Evolutionary conservation across 2,888 invertebrate species (phyloP), one percentile per base, ranked within the genome.

Genomic region (Odontothrips loti): DNA sequence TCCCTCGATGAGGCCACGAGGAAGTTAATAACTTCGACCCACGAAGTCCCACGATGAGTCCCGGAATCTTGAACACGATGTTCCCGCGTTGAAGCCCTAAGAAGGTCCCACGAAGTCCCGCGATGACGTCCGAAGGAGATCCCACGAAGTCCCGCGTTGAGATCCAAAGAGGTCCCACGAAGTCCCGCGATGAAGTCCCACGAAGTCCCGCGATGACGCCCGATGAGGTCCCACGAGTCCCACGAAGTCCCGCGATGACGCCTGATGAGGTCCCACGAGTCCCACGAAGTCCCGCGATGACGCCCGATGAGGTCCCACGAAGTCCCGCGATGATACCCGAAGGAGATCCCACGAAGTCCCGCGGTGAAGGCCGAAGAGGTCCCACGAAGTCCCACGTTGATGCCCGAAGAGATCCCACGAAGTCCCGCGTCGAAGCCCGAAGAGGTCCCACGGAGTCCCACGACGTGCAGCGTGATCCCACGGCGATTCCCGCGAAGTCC

Each of bases 221-320:
- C 23, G n/a, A 68, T 2, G 68, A n/a, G 11, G 68, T 63, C 63
- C 63, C n/a, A 20, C n/a, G n/a, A 63, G 10, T 68, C 68, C 68
- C 68, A 68, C 68, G 68, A 68, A 4, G 68, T 68, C 68, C 68
- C 68, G 23, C 68, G 63, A 20, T 2, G 58, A 58, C 0, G 12
- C 20, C 58, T 15, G 20, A 15, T 8, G 68, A 68, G 23, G 68
- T 23, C 68, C 68, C 68, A 68, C 23, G 68, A 23, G 10, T 63
- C 63, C 63, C 63, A 63, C 20, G 63, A 68, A 68, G 68, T 68
- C 68, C 68, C 68, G 68, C 68, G 68, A 68, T 0, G 68, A 68
- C 9, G 0, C 27, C 68, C 68, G 23, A 68, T 6, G 68, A 68
- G 27, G 68, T 68, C 68, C 68, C 68, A 23, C 68, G 68, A 68